Base-by-base conservation (phyloP, 2,888 invertebrate genomes). In the Cantharis rufa region DNA sequence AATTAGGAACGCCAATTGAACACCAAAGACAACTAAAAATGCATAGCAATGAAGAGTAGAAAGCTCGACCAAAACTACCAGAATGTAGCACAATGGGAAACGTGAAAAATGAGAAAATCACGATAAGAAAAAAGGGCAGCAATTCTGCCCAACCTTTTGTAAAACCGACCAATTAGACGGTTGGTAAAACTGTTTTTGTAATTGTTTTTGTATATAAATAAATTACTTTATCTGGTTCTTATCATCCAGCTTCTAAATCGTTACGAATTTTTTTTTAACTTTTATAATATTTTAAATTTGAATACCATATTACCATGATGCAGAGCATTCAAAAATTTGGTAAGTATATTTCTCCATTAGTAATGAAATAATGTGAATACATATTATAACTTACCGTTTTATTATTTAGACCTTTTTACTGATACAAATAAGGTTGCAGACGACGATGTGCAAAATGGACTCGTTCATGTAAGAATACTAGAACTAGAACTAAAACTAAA, bases 401-500 rank as follows among this genome's bases (percentile, higher is more conserved):
- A 69, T 24, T 24, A 24, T 74, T 68, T 69, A 96, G 98, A 98
- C 95, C 98, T 98, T 93, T 98, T 98, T 96, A 98, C 98, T 93
- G 98, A 98, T 95, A 98, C 98, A 93, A 96, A 96, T 93, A 97
- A 96, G 95, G 97, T 96, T 94, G 94, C 96, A 93, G 97, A 97
- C 91, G 96, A 97, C 92, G 96, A 97, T 92, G 97, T 97, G 87
- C 97, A 97, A 92, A 97, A 97, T 95, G 97, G 97, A 92, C 93
- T 98, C 92, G 98, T 99, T 90, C 98, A 99, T 92, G 98, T 99
- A 93, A 97, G 99, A 91, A 99, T 99, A 89, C 99, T n/a, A n/a
- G n/a, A n/a, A n/a, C n/a, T n/a, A n/a, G n/a, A 99, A 91, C 99
- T n/a, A n/a, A n/a, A 99, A 91, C 94, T 99, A 90, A 99, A 98